A percentile compares a stretch with the other conserved stretches of the same genome.
These are phyloP conservation scores for Dendrocincla tyrannina DNA, from an alignment of 2,797 vertebrate genomes.

Conservation along the genomic window DNA sequence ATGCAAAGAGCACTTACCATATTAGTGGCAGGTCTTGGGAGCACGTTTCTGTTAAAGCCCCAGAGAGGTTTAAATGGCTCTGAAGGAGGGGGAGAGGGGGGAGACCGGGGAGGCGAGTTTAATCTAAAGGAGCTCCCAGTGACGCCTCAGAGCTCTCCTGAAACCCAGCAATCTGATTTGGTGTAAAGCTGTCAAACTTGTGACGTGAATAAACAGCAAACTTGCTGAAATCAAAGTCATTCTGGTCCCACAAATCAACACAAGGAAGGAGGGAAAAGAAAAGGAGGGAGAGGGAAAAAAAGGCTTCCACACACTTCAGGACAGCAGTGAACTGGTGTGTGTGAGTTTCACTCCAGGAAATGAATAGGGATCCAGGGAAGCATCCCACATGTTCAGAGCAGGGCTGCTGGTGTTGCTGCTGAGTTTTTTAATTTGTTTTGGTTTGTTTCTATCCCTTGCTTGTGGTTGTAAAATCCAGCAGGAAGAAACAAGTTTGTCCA, in stretches of 20 bases:
- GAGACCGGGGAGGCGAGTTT: constrained; percentile 77
- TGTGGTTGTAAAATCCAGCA: background rate
- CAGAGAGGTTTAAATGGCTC: constrained; percentile 74
- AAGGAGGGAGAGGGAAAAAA: background rate
- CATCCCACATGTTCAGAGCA: constrained; percentile 18
- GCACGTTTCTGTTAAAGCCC: constrained; percentile 70
- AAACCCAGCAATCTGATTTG: constrained; percentile 78
- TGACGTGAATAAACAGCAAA: constrained; percentile 74
- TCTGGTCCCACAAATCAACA: constrained; percentile 24
- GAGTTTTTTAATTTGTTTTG: background rate
- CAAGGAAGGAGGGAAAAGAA: constrained; percentile 61
- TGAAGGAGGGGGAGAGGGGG: constrained; percentile 68
- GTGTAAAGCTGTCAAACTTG: constrained; percentile 79
- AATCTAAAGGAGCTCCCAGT: constrained; percentile 72
- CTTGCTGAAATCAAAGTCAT: constrained; percentile 70
- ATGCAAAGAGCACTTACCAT: constrained; percentile 81
- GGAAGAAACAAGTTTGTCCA: background rate
- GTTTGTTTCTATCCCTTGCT: background rate
- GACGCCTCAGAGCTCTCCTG: constrained; percentile 69
- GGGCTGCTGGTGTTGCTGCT: constrained; percentile 15
- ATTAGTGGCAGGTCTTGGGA: constrained; percentile 61
- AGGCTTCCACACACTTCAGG: background rate
- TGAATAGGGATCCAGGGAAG: background rate
- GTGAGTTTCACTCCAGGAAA: constrained; percentile 42
- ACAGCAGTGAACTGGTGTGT: background rate